These are phyloP conservation scores for Gymnoscopelus microlampas DNA, from an alignment of 2,797 vertebrate genomes.

Conservation along the genomic window DNA sequence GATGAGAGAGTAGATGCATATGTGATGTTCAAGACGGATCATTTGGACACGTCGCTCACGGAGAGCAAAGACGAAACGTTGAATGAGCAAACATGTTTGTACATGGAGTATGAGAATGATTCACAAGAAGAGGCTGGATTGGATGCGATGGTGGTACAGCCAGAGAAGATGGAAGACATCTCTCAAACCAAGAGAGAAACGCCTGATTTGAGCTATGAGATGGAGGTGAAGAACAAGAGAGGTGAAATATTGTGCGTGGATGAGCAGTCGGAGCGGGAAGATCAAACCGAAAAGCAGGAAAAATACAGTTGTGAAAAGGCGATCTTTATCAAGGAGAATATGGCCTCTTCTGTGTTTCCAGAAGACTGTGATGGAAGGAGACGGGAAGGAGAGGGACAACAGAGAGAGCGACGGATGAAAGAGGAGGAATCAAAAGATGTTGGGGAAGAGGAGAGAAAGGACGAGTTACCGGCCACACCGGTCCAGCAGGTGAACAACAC, in stretches of 20 bases:
- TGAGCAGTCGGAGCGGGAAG: background rate
- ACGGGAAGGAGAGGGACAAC: background rate
- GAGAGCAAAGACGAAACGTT: no score
- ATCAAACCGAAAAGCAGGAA: background rate
- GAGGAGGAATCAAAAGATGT: slow-evolving; percentile 2
- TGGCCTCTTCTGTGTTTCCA: background rate
- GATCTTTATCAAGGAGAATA: background rate
- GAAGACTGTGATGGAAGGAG: background rate
- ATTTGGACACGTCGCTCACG: no score
- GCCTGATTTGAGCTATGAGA: slow-evolving; percentile 5
- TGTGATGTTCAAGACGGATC: background rate
- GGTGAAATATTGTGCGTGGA: background rate
- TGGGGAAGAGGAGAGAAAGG: slow-evolving; percentile 21
- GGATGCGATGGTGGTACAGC: background rate
- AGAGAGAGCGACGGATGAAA: background rate
- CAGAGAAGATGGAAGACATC: background rate
- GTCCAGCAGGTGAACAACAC: slow-evolving; percentile 59
- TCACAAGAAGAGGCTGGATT: background rate
- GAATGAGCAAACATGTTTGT: no score
- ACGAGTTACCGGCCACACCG: slow-evolving; percentile 59
- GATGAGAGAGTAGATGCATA: slow-evolving; percentile 3
- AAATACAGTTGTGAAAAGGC: background rate
- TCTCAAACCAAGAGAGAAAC: background rate
- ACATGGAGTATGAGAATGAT: no score
- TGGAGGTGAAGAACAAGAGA: background rate